Percentiles rank a stretch among this genome's conserved stretches.
phyloP scores from a whole-genome alignment of 2,797 vertebrate species.

The Pagetopsis macropterus region DNA sequence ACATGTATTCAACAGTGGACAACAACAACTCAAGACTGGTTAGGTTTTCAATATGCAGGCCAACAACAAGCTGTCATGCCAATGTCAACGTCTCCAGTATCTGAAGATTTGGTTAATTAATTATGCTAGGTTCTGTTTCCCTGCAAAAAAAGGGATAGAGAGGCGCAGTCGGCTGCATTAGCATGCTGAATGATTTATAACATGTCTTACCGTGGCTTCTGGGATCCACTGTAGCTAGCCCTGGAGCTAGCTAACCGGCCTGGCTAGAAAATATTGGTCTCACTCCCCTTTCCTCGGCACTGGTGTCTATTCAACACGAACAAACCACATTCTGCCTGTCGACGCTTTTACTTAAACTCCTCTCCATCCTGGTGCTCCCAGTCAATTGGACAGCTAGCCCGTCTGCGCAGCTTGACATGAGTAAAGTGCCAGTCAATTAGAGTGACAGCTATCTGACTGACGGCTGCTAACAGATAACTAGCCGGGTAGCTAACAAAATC shows the following conservation, averaged over 20 bases:
- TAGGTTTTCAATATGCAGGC: constrained; percentile 51
- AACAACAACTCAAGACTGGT: constrained; percentile 50
- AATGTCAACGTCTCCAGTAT: constrained; percentile 57
- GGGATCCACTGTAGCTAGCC: constrained; percentile 85
- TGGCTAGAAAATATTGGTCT: constrained; percentile 76
- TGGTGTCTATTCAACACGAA: constrained; percentile 74
- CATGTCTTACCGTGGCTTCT: constrained; percentile 84
- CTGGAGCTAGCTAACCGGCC: constrained; percentile 82
- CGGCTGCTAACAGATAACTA: constrained; percentile 57
- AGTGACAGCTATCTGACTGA: constrained; percentile 71
- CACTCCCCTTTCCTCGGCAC: constrained; percentile 69
- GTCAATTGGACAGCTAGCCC: constrained; percentile 51
- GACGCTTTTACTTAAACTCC: constrained; percentile 55
- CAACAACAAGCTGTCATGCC: constrained; percentile 65
- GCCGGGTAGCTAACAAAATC: constrained; percentile 59
- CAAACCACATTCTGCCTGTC: constrained; percentile 66
- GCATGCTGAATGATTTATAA: constrained; percentile 68
- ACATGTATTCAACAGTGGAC: constrained; percentile 48
- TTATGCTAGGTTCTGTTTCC: not conserved
- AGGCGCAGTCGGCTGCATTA: constrained; percentile 22
- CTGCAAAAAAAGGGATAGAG: constrained; percentile 6
- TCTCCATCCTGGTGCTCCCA: constrained; percentile 68
- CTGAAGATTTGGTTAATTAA: not conserved
- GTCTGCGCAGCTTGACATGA: constrained; percentile 64
- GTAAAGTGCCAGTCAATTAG: constrained; percentile 47